These are phyloP conservation scores for fruit fly (Drosophila melanogaster) DNA, from an alignment of 1,140 invertebrate genomes.

Conservation along the genomic window DNA sequence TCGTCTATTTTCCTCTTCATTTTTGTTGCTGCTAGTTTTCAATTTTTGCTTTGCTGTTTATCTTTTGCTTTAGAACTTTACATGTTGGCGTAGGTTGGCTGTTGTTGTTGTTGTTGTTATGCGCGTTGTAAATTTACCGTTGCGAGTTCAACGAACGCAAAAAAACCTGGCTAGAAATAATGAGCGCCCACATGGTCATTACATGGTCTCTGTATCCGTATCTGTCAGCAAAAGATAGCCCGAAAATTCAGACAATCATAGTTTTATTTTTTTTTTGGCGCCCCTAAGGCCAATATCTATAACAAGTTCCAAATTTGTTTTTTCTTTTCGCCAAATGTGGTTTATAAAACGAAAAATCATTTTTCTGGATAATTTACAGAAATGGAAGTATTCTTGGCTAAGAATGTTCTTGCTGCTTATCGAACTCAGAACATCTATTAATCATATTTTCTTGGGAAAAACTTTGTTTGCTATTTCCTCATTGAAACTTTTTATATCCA, in stretches of 20 bases:
- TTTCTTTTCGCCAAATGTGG: too few relatives aligned
- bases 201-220: slow-evolving; percentile 29
- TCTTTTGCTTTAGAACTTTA: slow-evolving; percentile 81
- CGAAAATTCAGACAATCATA: background rate
- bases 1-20: slow-evolving; percentile 29
- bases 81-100: slow-evolving; percentile 77
- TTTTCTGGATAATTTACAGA: too few relatives aligned
- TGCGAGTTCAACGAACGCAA: slow-evolving; percentile 65
- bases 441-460: too few relatives aligned
- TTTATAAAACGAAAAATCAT: too few relatives aligned
- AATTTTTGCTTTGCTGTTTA: slow-evolving; percentile 73
- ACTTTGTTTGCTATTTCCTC: background rate
- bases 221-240: slow-evolving; percentile 17
- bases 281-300: slow-evolving; percentile 3
- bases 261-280: background rate
- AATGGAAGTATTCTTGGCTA: too few relatives aligned
- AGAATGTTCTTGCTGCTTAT: background rate
- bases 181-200: slow-evolving; percentile 66
- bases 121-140: slow-evolving; percentile 76
- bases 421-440: background rate
- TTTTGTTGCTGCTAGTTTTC: slow-evolving; percentile 55
- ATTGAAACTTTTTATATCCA: background rate
- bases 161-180: slow-evolving; percentile 63
- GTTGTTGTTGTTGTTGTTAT: slow-evolving; percentile 46
- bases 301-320: background rate